Evolutionary conservation across 2,797 vertebrate species (phyloP).

Genomic region (Ptychobarbus kaznakovi): DNA sequence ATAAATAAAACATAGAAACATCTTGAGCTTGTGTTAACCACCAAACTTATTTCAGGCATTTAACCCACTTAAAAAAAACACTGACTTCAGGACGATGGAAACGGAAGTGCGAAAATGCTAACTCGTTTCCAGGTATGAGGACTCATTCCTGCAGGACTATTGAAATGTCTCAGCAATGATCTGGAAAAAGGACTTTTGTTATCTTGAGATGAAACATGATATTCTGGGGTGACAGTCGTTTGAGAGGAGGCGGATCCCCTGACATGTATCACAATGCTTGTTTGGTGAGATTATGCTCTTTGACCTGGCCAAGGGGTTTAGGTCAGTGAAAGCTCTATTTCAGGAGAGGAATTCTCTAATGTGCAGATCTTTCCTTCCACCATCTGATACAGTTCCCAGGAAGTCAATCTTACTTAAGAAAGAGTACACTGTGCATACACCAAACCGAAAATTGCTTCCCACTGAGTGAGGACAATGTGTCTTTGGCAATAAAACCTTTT

Average conservation of each 20-base stretch:
- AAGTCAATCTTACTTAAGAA: neutral
- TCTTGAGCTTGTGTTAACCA: neutral
- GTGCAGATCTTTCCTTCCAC: slow-evolving; percentile 74
- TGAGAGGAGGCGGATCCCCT: neutral
- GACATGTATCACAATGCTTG: slow-evolving; percentile 47
- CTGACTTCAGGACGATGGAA: too few species aligned
- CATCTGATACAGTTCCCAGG: slow-evolving; percentile 63
- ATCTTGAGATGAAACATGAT: neutral
- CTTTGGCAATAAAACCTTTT: neutral
- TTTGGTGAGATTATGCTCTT: slow-evolving; percentile 63
- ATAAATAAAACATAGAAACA: neutral
- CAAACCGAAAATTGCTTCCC: neutral
- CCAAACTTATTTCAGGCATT: neutral
- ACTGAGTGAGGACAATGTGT: neutral
- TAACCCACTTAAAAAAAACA: neutral
- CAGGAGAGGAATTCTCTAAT: slow-evolving; percentile 72
- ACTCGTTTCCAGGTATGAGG: neutral
- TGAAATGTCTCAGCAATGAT: neutral
- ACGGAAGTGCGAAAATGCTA: neutral
- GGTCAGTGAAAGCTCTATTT: slow-evolving; percentile 74
- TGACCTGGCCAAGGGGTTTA: slow-evolving; percentile 62
- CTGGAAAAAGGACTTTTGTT: neutral
- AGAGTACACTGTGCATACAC: neutral
- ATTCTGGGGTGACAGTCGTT: neutral
- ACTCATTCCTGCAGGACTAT: neutral